A percentile compares a stretch with the other conserved stretches of the same genome.
These are phyloP conservation scores for Bradypodion ventrale DNA, from an alignment of 2,797 vertebrate genomes.

Conservation along the genomic window DNA sequence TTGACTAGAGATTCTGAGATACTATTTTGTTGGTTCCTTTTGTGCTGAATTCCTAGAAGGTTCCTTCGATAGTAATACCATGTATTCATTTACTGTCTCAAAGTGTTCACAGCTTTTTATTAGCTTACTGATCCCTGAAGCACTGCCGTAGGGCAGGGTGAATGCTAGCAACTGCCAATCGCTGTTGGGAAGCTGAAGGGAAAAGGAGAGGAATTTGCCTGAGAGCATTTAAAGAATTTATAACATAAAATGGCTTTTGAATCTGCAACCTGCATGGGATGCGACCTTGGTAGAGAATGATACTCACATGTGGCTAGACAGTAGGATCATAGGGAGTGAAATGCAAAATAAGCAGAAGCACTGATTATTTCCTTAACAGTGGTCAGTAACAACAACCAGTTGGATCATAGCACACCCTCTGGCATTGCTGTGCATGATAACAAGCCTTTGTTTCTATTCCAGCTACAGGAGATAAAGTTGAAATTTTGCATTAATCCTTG, in stretches of 20 bases:
- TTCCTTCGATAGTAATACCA: background rate
- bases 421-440: background rate
- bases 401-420: background rate
- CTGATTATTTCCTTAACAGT: background rate
- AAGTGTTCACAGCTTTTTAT: background rate
- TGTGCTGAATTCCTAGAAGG: background rate
- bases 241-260: background rate
- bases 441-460: background rate
- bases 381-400: background rate
- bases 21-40: background rate
- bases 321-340: background rate
- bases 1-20: background rate
- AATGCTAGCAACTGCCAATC: background rate
- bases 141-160: background rate
- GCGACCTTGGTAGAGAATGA: background rate
- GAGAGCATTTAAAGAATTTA: background rate
- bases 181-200: background rate
- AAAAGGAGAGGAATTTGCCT: background rate
- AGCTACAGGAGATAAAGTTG: background rate
- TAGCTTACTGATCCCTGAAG: background rate
- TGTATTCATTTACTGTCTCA: background rate
- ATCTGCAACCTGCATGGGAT: background rate
- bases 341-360: background rate
- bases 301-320: background rate
- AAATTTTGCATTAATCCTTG: background rate